These are phyloP conservation scores for Saimiri boliviensis DNA, from an alignment of 2,113 vertebrate species.

Conservation along the genomic window DNA sequence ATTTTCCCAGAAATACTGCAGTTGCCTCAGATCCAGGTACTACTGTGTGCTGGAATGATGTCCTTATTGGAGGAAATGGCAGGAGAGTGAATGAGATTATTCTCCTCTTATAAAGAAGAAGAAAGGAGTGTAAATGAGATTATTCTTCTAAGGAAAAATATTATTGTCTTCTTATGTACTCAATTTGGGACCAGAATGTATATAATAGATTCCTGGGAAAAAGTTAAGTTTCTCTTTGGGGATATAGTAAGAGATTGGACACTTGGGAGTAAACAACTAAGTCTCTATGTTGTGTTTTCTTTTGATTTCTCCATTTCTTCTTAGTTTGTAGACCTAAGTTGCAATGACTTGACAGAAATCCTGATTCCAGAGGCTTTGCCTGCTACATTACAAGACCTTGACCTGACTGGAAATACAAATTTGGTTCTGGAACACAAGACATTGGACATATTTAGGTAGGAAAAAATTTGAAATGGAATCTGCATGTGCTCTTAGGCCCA, in stretches of 20 bases:
- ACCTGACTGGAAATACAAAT: constrained; percentile 94
- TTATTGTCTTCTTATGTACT: background rate
- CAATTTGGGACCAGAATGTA: background rate
- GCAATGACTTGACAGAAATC: constrained; percentile 96
- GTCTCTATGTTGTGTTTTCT: constrained; percentile 44
- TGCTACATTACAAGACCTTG: constrained; percentile 92
- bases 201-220: constrained; percentile 2
- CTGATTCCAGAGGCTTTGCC: constrained; percentile 93
- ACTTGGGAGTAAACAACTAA: constrained; percentile 38
- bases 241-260: background rate
- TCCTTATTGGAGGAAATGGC: background rate
- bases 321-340: constrained; percentile 96
- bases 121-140: background rate
- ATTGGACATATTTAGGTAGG: constrained; percentile 96
- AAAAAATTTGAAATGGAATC: constrained; percentile 17
- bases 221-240: constrained; percentile 8
- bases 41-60: background rate
- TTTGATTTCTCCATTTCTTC: constrained; percentile 58
- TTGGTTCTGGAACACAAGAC: constrained; percentile 96
- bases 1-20: constrained; percentile 97
- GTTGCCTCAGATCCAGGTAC: constrained; percentile 96
- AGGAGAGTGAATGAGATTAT: background rate
- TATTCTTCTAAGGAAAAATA: background rate
- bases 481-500: background rate
- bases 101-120: constrained; percentile 7